Percentiles rank a stretch among this genome's conserved stretches.
These are phyloP conservation scores for Sphecodes monilicornis DNA, from an alignment of 2,888 invertebrate species.

Conservation along the genomic window DNA sequence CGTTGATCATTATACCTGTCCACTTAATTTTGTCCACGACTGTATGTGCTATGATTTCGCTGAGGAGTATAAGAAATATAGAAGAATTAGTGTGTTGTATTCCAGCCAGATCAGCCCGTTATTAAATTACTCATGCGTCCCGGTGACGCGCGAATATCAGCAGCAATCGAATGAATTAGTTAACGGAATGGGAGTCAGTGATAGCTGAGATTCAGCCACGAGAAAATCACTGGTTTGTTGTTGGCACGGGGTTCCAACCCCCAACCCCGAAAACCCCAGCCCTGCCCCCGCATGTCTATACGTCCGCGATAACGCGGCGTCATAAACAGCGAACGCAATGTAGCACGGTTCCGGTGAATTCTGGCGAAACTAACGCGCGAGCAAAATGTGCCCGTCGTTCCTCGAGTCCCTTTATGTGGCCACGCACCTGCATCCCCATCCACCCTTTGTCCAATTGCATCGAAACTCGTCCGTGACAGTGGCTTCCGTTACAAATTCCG, in stretches of 20 bases:
- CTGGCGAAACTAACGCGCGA: slow-evolving; percentile 53
- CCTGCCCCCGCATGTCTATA: slow-evolving; percentile 13
- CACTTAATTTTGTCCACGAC: too few relatives aligned
- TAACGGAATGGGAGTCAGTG: slow-evolving; percentile 24
- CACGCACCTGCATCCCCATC: not conserved
- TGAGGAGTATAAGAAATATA: not conserved
- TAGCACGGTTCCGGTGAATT: slow-evolving; percentile 45
- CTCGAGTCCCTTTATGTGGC: not conserved
- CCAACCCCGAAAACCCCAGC: not conserved
- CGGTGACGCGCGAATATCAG: slow-evolving; percentile 15
- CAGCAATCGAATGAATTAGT: slow-evolving; percentile 21
- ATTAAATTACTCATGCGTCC: slow-evolving; percentile 39
- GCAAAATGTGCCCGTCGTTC: slow-evolving; percentile 37
- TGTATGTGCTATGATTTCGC: not conserved
- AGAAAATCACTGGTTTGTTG: slow-evolving; percentile 52
- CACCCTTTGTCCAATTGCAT: slow-evolving; percentile 20
- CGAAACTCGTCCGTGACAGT: slow-evolving; percentile 43
- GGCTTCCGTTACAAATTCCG: slow-evolving; percentile 35
- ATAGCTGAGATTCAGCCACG: slow-evolving; percentile 45
- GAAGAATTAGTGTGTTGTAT: not conserved
- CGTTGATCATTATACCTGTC: too few relatives aligned
- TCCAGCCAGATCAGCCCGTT: not conserved
- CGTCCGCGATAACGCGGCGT: slow-evolving; percentile 45
- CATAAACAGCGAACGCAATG: slow-evolving; percentile 55
- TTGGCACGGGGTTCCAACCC: slow-evolving; percentile 21